These are phyloP conservation scores for Pseudococcus jackbeardsleyi DNA, from an alignment of 2,888 invertebrate genomes.

Conservation along the genomic window DNA sequence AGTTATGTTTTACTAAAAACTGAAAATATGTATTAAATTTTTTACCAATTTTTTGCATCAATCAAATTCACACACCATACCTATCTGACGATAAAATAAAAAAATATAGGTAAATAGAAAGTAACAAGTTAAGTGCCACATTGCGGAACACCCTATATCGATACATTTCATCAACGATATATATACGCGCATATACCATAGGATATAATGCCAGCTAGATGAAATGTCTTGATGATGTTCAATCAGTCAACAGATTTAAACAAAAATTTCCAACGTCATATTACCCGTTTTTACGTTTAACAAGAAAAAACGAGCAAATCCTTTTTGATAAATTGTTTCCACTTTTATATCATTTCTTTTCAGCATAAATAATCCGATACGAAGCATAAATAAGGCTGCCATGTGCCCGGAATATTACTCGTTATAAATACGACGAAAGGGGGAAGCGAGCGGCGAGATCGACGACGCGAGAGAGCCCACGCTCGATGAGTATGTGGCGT, in stretches of 20 bases:
- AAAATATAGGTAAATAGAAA: background rate
- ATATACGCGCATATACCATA: slow-evolving; percentile 33
- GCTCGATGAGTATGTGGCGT: slow-evolving; percentile 5
- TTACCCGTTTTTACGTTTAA: slow-evolving; percentile 61
- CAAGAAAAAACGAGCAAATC: slow-evolving; percentile 63
- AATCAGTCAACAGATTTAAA: slow-evolving; percentile 65
- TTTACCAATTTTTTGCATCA: too few relatives aligned
- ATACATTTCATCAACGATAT: slow-evolving; percentile 61
- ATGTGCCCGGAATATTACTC: slow-evolving; percentile 57
- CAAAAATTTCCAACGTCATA: slow-evolving; percentile 64
- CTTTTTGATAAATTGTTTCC: slow-evolving; percentile 63
- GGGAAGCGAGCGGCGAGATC: background rate
- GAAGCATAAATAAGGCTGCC: slow-evolving; percentile 60
- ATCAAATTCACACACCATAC: too few relatives aligned
- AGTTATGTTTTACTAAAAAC: too few relatives aligned
- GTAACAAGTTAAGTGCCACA: slow-evolving; percentile 3
- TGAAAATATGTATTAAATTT: too few relatives aligned
- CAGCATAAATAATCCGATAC: slow-evolving; percentile 64
- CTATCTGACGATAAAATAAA: too few relatives aligned
- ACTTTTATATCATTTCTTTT: slow-evolving; percentile 64
- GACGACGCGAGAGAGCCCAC: background rate
- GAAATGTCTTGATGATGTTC: slow-evolving; percentile 64
- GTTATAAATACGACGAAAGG: slow-evolving; percentile 31
- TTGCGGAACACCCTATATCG: slow-evolving; percentile 46
- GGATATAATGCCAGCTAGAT: slow-evolving; percentile 61